Evolutionary conservation across 1,140 invertebrate species (phyloP), one percentile per base, ranked within the genome.

Genomic region (Leptinotarsa lineolata): DNA sequence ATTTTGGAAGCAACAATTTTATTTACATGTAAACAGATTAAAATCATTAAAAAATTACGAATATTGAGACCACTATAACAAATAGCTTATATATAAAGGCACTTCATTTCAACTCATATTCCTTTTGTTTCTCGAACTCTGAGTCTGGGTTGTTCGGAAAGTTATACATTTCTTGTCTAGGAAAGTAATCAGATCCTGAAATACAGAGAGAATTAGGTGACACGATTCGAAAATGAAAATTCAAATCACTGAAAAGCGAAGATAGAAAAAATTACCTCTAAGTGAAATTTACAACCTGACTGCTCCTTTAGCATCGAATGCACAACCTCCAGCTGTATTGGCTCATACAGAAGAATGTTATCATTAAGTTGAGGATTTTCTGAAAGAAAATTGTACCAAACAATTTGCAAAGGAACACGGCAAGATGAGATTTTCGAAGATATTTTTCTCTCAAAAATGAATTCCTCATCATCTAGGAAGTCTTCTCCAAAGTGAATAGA

Each of bases 81-180:
- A 39, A 39, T 11, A 39, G 30, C 30, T 39, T 39, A 39, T 39
- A 39, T 39, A 39, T 39, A 39, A 39, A 39, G 30, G 30, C 30
- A 39, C 30, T 39, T 39, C 30, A 39, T 11, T 11, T 39, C 30
- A 39, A 39, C 5, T 39, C 6, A 39, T 22, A 22, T 39, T 39
- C 11, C 30, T 39, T 39, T 11, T 39, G 30, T 39, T 68, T 67
- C 21, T 77, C 64, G 24, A 69, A 71, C 73, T 59, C 44, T 78
- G 71, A 73, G 70, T 76, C 74, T 79, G 80, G 30, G 82, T 81
- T 22, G 85, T 88, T 78, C 87, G 86, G 0, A 89, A 86, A 54
- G 87, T 88, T 60, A 89, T 88, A 76, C 87, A 89, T 80, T 86
- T 88, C 76, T 85, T 87, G 79, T 89, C 88, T 76, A 89, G 77